These are phyloP conservation scores for Tiphia femorata DNA, from an alignment of 2,888 invertebrate genomes.

Conservation along the genomic window DNA sequence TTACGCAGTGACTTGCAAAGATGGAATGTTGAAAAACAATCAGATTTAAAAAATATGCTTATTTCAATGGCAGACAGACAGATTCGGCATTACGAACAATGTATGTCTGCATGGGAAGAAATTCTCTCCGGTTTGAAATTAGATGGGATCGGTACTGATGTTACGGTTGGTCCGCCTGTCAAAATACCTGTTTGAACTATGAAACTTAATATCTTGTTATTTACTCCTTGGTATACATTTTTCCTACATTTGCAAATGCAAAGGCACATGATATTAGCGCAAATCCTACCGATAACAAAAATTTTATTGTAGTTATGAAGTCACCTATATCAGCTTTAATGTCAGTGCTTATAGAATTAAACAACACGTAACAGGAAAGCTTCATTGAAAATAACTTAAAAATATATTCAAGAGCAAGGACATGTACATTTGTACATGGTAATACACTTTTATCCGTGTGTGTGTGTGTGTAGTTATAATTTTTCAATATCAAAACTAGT, in stretches of 20 bases:
- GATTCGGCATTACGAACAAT: conserved; percentile 76
- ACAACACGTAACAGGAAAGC: not conserved
- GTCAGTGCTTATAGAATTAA: conserved; percentile 31
- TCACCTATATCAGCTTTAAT: conserved; percentile 28
- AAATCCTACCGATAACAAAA: conserved; percentile 23
- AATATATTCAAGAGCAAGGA: not conserved
- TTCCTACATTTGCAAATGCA: no score
- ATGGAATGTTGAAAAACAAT: conserved; percentile 77
- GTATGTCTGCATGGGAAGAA: conserved; percentile 73
- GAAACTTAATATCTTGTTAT: conserved; percentile 1
- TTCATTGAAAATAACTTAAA: not conserved
- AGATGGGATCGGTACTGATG: conserved; percentile 53
- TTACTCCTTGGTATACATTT: no score
- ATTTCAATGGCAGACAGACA: conserved; percentile 76
- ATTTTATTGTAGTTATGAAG: conserved; percentile 40
- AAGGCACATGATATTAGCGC: conserved; percentile 15
- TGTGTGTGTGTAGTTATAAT: conserved; percentile 26
- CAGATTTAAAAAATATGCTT: conserved; percentile 75
- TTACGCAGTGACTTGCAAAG: conserved; percentile 77
- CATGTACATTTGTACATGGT: not conserved
- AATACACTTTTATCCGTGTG: not conserved
- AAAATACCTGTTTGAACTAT: conserved; percentile 49
- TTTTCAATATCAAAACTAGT: conserved; percentile 33
- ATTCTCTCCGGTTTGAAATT: conserved; percentile 64
- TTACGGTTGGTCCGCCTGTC: conserved; percentile 42